Evolutionary conservation across 2,888 invertebrate genomes (phyloP).

Genomic region (Escarpia spicata): DNA sequence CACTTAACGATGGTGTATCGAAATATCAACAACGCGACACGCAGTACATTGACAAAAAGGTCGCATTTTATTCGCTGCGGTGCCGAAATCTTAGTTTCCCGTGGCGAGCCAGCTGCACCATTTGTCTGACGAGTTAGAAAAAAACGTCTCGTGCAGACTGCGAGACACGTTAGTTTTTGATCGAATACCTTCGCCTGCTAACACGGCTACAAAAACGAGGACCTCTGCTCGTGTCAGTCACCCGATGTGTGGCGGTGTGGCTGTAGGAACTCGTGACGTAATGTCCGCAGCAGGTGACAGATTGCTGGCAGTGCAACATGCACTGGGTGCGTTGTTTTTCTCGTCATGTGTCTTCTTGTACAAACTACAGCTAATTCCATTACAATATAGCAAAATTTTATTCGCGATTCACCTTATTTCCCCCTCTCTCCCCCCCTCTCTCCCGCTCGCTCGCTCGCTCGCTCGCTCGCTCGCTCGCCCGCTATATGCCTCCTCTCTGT

Average conservation of each 20-base stretch:
- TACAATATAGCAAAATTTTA: too few relatives aligned
- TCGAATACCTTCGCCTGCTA: neutral
- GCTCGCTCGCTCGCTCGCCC: too few relatives aligned
- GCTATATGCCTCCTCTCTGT: too few relatives aligned
- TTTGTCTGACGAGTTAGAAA: neutral
- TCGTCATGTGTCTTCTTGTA: too few relatives aligned
- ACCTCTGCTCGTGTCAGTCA: neutral
- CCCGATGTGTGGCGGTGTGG: neutral
- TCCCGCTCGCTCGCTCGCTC: too few relatives aligned
- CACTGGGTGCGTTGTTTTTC: too few relatives aligned
- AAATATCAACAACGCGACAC: neutral
- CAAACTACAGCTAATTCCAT: too few relatives aligned
- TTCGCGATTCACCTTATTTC: too few relatives aligned
- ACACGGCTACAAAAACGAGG: neutral
- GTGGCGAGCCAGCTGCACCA: neutral
- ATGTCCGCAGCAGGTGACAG: neutral
- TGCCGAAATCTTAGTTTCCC: neutral
- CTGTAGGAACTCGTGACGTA: neutral
- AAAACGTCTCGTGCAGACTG: neutral
- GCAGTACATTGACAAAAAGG: neutral
- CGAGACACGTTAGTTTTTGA: neutral
- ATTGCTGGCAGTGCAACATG: neutral
- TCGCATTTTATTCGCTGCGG: neutral
- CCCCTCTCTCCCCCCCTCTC: too few relatives aligned
- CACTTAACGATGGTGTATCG: neutral